These are phyloP conservation scores for Peromyscus polionotus DNA, from an alignment of 2,113 vertebrate genomes.

Conservation along the genomic window DNA sequence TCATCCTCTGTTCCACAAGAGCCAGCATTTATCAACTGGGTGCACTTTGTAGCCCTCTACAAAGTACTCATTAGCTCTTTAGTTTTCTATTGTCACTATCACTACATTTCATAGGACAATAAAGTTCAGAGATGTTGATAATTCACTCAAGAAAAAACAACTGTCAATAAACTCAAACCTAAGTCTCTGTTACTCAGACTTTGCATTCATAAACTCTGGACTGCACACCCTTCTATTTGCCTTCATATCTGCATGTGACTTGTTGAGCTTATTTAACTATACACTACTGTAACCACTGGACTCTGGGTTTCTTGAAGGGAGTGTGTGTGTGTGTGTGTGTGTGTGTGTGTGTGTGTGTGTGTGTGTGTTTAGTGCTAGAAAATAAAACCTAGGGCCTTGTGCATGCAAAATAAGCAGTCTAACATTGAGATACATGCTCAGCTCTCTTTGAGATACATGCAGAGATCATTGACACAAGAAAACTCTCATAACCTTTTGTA, in stretches of 20 bases:
- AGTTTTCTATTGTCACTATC: not conserved
- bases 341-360: not conserved
- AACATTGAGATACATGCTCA: not conserved
- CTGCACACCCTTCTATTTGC: not conserved
- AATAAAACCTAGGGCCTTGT: not conserved
- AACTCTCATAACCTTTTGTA: not conserved
- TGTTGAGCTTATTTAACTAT: not conserved
- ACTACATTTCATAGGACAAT: not conserved
- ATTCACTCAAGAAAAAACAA: conserved; percentile 24
- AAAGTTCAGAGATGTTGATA: not conserved
- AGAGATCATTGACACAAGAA: not conserved
- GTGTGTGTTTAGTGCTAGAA: not conserved
- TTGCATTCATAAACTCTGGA: not conserved
- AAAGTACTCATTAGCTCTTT: not conserved
- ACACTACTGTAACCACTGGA: not conserved
- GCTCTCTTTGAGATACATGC: not conserved
- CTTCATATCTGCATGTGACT: accelerated
- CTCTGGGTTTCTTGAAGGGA: not conserved
- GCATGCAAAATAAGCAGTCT: too few species aligned
- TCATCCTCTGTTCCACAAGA: not conserved
- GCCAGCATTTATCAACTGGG: not conserved
- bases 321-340: not conserved
- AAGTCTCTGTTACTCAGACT: not conserved
- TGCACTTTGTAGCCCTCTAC: not conserved
- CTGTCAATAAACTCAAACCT: not conserved